Evolutionary conservation across 2,888 invertebrate genomes (phyloP).

Genomic region (Melinopterus prodromus): DNA sequence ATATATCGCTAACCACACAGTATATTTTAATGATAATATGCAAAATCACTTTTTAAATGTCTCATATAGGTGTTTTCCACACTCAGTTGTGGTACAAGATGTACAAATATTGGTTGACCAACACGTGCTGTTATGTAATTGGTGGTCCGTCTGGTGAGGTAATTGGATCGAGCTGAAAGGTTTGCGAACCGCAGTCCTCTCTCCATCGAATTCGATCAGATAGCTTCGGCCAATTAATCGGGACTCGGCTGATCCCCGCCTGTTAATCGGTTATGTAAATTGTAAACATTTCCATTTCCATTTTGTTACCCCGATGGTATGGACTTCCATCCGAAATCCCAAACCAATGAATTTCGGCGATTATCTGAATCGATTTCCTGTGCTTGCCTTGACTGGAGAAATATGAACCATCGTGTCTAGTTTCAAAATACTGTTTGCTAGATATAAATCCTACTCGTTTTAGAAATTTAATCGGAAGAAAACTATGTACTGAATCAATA

Average conservation of each 20-base stretch:
- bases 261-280: constrained; percentile 40
- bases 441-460: background rate
- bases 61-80: background rate
- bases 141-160: background rate
- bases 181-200: background rate
- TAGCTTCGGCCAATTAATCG: constrained; percentile 37
- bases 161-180: background rate
- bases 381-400: background rate
- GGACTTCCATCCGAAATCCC: background rate
- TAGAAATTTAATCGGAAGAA: background rate
- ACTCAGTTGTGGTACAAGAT: background rate
- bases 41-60: background rate
- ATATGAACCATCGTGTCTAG: background rate
- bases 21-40: no score
- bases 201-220: constrained; percentile 29
- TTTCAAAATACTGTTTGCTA: background rate
- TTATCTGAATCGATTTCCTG: background rate
- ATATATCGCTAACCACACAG: no score
- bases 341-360: background rate
- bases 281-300: constrained; percentile 38
- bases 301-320: constrained; percentile 10
- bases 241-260: constrained; percentile 31
- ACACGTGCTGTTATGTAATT: background rate
- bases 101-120: background rate
- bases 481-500: background rate